Conservation (phyloP, 2,888 invertebrate species). For the Pinctada fucata region DNA sequence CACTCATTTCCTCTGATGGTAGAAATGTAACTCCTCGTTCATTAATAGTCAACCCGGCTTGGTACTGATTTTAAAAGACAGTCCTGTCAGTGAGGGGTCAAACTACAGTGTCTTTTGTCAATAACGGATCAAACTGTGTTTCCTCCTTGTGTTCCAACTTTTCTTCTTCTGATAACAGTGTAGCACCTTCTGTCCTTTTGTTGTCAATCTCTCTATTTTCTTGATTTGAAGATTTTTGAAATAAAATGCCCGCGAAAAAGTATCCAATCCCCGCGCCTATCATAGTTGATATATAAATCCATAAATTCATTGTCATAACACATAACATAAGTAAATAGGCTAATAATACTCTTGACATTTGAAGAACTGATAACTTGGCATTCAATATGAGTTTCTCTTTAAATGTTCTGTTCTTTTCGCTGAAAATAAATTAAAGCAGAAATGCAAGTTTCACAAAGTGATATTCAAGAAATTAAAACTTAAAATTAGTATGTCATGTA, state of each 20-base stretch:
- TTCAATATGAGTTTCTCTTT: not conserved
- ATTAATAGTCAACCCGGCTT: too few relatives aligned
- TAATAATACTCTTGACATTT: slow-evolving; percentile 1
- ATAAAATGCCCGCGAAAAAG: slow-evolving; percentile 1
- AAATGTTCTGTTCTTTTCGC: not conserved
- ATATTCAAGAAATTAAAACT: not conserved
- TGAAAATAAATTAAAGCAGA: not conserved
- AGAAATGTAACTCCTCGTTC: too few relatives aligned
- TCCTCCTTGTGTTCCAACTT: not conserved
- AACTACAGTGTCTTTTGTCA: too few relatives aligned
- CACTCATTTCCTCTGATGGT: too few relatives aligned
- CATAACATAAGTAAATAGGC: slow-evolving; percentile 20
- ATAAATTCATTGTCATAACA: slow-evolving; percentile 23
- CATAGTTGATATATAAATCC: slow-evolving; percentile 14
- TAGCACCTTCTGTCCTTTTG: not conserved
- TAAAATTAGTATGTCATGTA: too few relatives aligned
- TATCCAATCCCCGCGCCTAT: slow-evolving; percentile 14
- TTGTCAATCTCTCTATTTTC: not conserved
- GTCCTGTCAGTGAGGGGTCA: too few relatives aligned
- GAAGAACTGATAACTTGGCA: slow-evolving; percentile 3
- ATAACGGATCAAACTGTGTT: not conserved
- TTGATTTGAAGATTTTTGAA: not conserved
- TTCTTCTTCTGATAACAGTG: not conserved
- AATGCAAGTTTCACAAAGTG: not conserved
- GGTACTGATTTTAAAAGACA: too few relatives aligned